phyloP scores from a whole-genome alignment of 2,797 vertebrate species.

The Gouania willdenowi region DNA sequence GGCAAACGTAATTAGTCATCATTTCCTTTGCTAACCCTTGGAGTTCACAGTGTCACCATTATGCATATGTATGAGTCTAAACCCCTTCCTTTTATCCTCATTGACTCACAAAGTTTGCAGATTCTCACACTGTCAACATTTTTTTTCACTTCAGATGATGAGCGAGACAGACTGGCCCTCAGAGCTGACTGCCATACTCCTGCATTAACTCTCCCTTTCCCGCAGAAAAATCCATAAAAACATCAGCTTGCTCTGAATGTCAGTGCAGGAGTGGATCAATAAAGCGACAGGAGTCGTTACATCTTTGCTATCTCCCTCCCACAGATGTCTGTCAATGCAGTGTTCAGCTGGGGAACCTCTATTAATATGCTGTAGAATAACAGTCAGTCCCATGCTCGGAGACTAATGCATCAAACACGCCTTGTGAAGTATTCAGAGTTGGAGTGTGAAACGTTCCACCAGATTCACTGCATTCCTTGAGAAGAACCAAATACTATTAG shows the following conservation, averaged over 20 bases:
- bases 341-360: constrained; percentile 59
- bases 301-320: constrained; percentile 51
- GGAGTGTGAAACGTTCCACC: constrained; percentile 37
- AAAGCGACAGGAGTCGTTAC: constrained; percentile 58
- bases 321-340: constrained; percentile 64
- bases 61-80: constrained; percentile 60
- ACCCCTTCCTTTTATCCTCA: constrained; percentile 34
- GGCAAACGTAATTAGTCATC: constrained; percentile 68
- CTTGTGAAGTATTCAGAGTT: constrained; percentile 51
- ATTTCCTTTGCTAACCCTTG: constrained; percentile 46
- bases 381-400: constrained; percentile 47
- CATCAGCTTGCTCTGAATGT: constrained; percentile 52
- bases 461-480: too few species aligned
- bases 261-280: constrained; percentile 60
- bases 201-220: constrained; percentile 48
- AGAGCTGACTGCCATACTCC: constrained; percentile 19
- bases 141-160: constrained; percentile 14
- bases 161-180: constrained; percentile 6
- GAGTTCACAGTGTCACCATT: constrained; percentile 49
- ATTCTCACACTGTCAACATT: constrained; percentile 39
- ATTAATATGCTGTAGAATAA: constrained; percentile 59
- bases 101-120: constrained; percentile 21
- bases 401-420: constrained; percentile 52
- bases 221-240: constrained; percentile 47
- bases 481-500: constrained; percentile 40